phyloP scores from a whole-genome alignment of 2,888 invertebrate genomes.

The Drosophila meridionalis region DNA sequence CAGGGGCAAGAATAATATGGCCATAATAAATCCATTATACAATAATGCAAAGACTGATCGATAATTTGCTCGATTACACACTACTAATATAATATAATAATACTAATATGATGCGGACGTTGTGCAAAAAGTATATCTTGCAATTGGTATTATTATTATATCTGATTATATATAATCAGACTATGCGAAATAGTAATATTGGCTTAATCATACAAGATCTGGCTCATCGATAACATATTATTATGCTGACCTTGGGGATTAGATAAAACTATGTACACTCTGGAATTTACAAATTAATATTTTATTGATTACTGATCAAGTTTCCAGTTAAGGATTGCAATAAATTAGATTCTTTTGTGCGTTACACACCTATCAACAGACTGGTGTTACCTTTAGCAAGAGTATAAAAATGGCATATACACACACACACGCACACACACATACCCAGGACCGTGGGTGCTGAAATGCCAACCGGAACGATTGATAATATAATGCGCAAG shows the following conservation, averaged over 20 bases:
- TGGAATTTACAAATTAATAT: background rate
- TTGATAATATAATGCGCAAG: slow-evolving; percentile 72
- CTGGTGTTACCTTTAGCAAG: background rate
- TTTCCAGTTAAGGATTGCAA: background rate
- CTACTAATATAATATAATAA: too few relatives aligned
- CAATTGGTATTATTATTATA: too few relatives aligned
- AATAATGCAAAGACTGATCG: too few relatives aligned
- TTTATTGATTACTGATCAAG: background rate
- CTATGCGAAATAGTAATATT: background rate
- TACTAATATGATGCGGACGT: too few relatives aligned
- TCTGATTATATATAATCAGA: background rate
- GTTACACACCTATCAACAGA: background rate
- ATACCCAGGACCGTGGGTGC: slow-evolving; percentile 66
- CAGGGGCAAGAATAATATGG: too few relatives aligned
- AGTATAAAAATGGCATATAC: slow-evolving; percentile 51
- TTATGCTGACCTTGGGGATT: too few relatives aligned
- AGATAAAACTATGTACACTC: too few relatives aligned
- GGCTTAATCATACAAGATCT: too few relatives aligned
- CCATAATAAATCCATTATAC: too few relatives aligned
- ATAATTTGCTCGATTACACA: too few relatives aligned
- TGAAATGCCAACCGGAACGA: slow-evolving; percentile 77
- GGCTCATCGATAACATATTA: too few relatives aligned
- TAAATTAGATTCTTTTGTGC: background rate
- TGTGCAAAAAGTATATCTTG: too few relatives aligned
- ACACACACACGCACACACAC: slow-evolving; percentile 43